A percentile compares a stretch with the other conserved stretches of the same genome.
phyloP scores from a whole-genome alignment of 2,797 vertebrate genomes.

The Borostomias antarcticus region DNA sequence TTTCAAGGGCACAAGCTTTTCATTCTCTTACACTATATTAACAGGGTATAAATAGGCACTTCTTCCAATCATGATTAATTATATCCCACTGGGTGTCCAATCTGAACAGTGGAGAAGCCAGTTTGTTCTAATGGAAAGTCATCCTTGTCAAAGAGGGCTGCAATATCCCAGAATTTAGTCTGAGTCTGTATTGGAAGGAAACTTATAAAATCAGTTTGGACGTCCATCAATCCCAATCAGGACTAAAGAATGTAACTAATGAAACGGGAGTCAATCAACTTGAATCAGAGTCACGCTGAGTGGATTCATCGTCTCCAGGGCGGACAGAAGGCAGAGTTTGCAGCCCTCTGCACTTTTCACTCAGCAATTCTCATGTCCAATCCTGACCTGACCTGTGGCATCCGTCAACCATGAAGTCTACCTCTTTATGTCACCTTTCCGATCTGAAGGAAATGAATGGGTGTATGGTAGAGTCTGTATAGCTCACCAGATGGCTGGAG shows the following conservation, averaged over 20 bases:
- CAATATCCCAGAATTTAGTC: neutral
- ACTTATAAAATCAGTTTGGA: neutral
- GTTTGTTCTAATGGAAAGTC: neutral
- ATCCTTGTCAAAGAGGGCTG: neutral
- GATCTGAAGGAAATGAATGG: neutral
- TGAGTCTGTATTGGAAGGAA: neutral
- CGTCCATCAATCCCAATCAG: constrained; percentile 5
- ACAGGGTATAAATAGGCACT: too few relatives aligned
- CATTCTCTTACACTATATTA: too few relatives aligned
- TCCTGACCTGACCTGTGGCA: neutral
- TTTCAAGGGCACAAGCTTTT: too few relatives aligned
- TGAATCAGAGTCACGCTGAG: neutral
- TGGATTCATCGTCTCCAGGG: neutral
- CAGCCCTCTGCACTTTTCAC: neutral
- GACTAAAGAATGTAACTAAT: neutral
- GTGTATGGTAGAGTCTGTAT: neutral
- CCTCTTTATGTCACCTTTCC: too few relatives aligned
- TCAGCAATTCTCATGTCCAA: neutral
- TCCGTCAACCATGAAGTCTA: neutral
- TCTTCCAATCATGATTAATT: too few relatives aligned
- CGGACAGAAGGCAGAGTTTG: constrained; percentile 1
- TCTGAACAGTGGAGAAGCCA: neutral
- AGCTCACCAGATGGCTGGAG: too few relatives aligned
- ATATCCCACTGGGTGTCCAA: too few relatives aligned
- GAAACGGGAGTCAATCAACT: neutral